phyloP scores from a whole-genome alignment of 2,797 vertebrate genomes.

The Ceryle rudis region DNA sequence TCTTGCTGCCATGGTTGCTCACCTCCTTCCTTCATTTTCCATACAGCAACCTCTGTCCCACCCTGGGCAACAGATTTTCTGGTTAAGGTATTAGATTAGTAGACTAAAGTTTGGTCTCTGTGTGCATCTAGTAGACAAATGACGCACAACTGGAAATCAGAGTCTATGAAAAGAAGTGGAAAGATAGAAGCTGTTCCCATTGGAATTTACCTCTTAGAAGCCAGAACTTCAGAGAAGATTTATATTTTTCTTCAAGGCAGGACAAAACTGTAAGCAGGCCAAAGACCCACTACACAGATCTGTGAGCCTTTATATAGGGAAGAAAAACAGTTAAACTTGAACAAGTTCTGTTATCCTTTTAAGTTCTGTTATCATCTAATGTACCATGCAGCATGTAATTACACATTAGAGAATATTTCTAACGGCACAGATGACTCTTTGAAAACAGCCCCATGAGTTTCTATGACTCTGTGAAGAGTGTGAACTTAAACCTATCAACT shows the following conservation, averaged over 20 bases:
- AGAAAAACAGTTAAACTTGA: background rate
- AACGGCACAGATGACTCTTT: constrained; percentile 11
- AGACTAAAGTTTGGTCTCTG: background rate
- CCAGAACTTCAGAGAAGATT: background rate
- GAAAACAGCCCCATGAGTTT: background rate
- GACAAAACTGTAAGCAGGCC: background rate
- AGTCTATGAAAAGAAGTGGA: background rate
- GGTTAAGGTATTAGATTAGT: background rate
- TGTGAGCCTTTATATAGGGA: background rate
- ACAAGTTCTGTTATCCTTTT: background rate
- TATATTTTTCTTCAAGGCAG: background rate
- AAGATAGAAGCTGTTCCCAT: background rate
- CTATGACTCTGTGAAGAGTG: background rate
- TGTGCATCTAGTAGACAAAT: background rate
- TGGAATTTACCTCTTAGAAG: background rate
- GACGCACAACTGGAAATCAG: background rate
- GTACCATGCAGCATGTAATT: background rate
- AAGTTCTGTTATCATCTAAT: background rate
- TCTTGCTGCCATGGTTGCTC: background rate
- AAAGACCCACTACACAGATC: background rate
- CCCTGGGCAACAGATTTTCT: background rate
- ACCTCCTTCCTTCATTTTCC: background rate
- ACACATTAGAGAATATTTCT: constrained; percentile 1
- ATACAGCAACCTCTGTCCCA: background rate
- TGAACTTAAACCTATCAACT: background rate